Evolutionary conservation across 37 sponge, comb jelly and placozoan genomes (phyloP), one percentile per base, ranked within the genome.

Genomic region (Halisarca cf. caerulea): DNA sequence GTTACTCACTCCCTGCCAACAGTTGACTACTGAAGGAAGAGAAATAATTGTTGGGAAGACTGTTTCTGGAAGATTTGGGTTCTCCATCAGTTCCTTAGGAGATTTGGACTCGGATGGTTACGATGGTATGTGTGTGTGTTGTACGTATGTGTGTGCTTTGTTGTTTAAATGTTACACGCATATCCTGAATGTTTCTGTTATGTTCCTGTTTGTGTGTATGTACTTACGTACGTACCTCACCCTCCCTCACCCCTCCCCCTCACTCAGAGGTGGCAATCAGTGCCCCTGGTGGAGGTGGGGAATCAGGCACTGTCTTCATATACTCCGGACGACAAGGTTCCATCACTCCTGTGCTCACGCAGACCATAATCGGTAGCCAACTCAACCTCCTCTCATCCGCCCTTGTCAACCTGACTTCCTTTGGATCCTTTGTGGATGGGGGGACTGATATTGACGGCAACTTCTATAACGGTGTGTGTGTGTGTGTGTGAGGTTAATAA

Each of bases 261-360:
- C 64, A 28, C 30, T 40, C 82, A 91, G 96, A 96, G 81, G 75
- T 96, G 59, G 96, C 96, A 17, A 89, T 96, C 53, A 88, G 91
- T 79, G 96, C 96, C 36, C 96, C 96, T 17, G 92, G 84, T 71
- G 85, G 90, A 6, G 58, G 8, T 57, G 85, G 44, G 6, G 51
- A 61, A 3, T 24, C 81, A 51, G 95, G 95, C 3, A 81, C 82
- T n/a, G 91, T 94, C 23, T 94, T 77, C 89, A 94, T 94, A 58
- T 94, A 91, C 54, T 44, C 86, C 33, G 86, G 91, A 20, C 37
- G 5, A 9, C 20, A 7, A 3, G 39, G 18, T 15, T 9, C 40
- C 40, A 14, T 20, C 3, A 71, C 6, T 7, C 72, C 40, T 7
- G 60, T 55, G 40, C 21, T 33, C 39, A 20, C 72, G 5, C 47